Conservation (phyloP, 2,797 vertebrate genomes). For the Oryzias sinensis region DNA sequence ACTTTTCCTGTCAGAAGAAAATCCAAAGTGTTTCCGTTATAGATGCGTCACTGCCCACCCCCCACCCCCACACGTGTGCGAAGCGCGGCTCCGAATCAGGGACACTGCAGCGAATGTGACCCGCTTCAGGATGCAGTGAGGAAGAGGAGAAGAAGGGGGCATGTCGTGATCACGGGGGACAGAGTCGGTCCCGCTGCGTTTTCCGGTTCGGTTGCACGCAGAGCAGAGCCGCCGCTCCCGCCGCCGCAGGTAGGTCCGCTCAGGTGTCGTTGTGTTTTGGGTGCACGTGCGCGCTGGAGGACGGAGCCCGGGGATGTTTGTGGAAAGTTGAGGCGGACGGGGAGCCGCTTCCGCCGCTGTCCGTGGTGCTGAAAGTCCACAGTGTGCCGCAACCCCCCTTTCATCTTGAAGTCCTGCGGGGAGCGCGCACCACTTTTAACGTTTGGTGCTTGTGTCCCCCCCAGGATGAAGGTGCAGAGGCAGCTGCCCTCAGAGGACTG, state of each 20-base stretch:
- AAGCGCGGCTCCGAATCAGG: conserved; percentile 54
- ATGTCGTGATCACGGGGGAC: conserved; percentile 75
- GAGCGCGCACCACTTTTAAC: not conserved
- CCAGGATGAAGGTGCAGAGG: conserved; percentile 27
- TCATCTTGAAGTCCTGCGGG: no score
- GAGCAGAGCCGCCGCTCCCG: conserved; percentile 47
- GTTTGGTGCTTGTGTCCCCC: conserved; percentile 10
- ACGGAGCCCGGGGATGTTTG: not conserved
- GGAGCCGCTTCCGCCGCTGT: conserved; percentile 56
- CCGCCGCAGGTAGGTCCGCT: conserved; percentile 71
- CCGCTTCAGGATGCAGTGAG: conserved; percentile 88
- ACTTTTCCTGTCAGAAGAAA: not conserved
- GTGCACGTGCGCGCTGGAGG: conserved; percentile 20
- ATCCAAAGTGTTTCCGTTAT: not conserved
- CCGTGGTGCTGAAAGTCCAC: conserved; percentile 74
- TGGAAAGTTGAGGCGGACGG: not conserved
- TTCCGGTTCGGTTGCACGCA: conserved; percentile 68
- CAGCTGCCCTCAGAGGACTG: conserved; percentile 44
- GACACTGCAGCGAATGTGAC: conserved; percentile 82
- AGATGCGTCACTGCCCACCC: conserved; percentile 9
- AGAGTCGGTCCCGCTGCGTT: conserved; percentile 39
- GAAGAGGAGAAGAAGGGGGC: conserved; percentile 86
- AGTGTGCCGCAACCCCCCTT: no score
- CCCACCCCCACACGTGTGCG: not conserved
- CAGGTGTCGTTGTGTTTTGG: not conserved